Base-by-base conservation (phyloP, 2,113 vertebrate species). In the Paradisaea rubra region DNA sequence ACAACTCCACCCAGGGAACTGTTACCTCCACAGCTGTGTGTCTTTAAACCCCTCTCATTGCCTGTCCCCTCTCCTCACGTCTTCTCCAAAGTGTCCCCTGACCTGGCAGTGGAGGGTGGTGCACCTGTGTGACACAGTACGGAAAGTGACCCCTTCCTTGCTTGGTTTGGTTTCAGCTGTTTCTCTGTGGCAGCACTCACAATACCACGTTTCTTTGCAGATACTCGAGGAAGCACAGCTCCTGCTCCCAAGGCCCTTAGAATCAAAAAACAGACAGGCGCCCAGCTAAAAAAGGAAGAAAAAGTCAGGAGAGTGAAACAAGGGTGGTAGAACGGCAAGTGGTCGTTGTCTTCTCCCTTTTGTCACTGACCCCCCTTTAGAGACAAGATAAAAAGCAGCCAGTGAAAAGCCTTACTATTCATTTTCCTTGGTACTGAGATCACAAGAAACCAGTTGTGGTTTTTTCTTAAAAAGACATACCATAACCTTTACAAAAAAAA, bases 381-480 rank as follows among this genome's bases (percentile, higher is more conserved):
- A 71, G 81, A 50, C 39, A 89, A 91, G 77, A 92, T 74, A 49
- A 96, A 96, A 93, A 87, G 83, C 86, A 86, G 52, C 42, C 77
- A 71, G 31, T 39, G 71, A 71, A 86, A 91, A 84, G 44, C 49
- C 37, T 76, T 70, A 59, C 49, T 79, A 45, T 60, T 78, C 64
- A 78, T 86, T 93, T 91, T 68, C 9, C 0, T 52, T 68, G 77
- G 35, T 86, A 74, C 39, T 41, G 44, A 91, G 77, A 87, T 81
- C 47, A 92, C 35, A 96, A 76, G 69, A 84, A 91, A 56, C 35
- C 17, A 52, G 68, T 31, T 65, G 25, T 24, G 39, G 15, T 65
- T 39, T 68, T 28, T 35, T 21, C 5, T 20, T 70, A 53, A 65
- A 84, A 73, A 88, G 35, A 42, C n/a, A 79, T 10, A 49, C 9